Base-by-base conservation (phyloP, 2,888 invertebrate genomes). In the Polyommatus iphigenia region DNA sequence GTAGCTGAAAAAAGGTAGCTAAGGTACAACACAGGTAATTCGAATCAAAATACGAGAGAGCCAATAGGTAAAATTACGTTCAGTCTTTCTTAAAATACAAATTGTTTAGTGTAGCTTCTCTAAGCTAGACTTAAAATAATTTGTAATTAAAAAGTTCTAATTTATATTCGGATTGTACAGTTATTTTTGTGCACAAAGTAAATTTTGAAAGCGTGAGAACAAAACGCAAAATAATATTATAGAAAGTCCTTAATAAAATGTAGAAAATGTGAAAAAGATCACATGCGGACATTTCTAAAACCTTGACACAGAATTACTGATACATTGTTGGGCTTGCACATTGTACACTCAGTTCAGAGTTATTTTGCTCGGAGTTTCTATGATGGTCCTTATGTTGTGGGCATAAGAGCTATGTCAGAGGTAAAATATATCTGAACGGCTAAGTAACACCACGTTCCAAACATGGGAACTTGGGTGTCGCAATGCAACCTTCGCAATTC, bases 391-490 rank as follows among this genome's bases (percentile, higher is more conserved):
- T 54, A 54, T 54, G 5, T 54, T 4, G 54, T 54, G 4, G 0
- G 18, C 1, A 3, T 54, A 54, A 54, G 54, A 0, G 4, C 54
- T 18, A 54, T 54, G 54, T 54, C 18, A 6, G 54, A 54, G 18
- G 54, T 18, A 18, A 18, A 5, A 54, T 54, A 15, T 50, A 4
- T 50, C 50, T 50, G 50, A 81, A 81, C 59, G 78, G 76, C 80
- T 15, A 46, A 73, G 78, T 80, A 79, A 76, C 78, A 76, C 80
- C 81, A 81, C 80, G 80, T 71, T 78, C 82, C 86, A 79, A 86
- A 87, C 86, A 87, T 84, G 62, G 76, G 80, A 78, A 75, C 78
- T 46, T 76, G 71, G 78, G 59, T 77, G 59, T 72, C 29, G 77
- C 72, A 72, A 72, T 24, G 36, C 77, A 71, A 50, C 75, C 54